These are phyloP conservation scores for Aricia artaxerxes DNA, from an alignment of 2,888 invertebrate species.

Conservation along the genomic window DNA sequence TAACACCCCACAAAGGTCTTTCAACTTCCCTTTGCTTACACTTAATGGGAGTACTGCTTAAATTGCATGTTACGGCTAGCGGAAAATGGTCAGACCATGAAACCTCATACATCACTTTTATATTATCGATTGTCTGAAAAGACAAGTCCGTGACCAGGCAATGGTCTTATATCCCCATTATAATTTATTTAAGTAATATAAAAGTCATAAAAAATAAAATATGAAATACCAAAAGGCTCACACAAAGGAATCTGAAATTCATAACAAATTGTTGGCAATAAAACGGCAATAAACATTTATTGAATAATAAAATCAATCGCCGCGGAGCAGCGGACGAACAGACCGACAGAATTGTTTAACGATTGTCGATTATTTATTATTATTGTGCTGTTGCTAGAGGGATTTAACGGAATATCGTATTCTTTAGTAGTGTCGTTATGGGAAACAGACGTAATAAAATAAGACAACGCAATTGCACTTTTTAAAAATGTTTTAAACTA, in stretches of 20 bases:
- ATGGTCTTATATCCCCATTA: background rate
- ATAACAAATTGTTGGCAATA: slow-evolving; percentile 9
- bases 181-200: background rate
- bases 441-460: background rate
- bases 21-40: too few species aligned
- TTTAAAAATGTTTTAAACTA: too few species aligned
- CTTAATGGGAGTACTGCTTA: too few species aligned
- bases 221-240: background rate
- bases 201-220: background rate
- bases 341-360: background rate
- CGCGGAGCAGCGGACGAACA: background rate
- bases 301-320: background rate
- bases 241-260: background rate
- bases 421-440: background rate
- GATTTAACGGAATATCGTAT: background rate
- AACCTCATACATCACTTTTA: too few species aligned
- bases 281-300: background rate
- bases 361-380: background rate
- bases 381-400: background rate
- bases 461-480: background rate
- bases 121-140: too few species aligned
- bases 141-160: too few species aligned
- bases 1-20: too few species aligned
- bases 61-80: too few species aligned
- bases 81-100: too few species aligned